Evolutionary conservation across 2,797 vertebrate genomes (phyloP), one percentile per base, ranked within the genome.

Genomic region (Malacoctenus gilli): DNA sequence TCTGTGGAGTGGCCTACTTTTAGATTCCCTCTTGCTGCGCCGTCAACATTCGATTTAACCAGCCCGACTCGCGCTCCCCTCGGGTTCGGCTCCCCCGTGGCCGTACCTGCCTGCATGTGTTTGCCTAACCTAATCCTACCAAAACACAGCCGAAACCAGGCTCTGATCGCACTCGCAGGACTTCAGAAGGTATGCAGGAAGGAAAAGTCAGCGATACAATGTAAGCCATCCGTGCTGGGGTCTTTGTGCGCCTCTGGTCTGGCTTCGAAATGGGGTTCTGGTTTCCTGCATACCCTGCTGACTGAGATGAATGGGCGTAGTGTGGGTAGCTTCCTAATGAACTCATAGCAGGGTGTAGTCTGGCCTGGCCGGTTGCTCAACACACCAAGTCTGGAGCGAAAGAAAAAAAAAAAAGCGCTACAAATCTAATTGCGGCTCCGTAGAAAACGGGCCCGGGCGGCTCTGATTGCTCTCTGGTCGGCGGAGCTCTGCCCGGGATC

Each of bases 351-450:
- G 78, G 79, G 73, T 66, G 64, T 63, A 83, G 80, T 82, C 82
- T 79, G 54, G 53, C 23, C n/a, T n/a, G 69, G 57, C 16, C 11
- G 13, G 41, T 73, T 81, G 68, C 77, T 82, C 80, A 67, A 83
- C 63, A 60, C 74, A n/a, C n/a, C n/a, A n/a, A n/a, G n/a, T n/a
- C n/a, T 75, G 70, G 64, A 79, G 75, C 16, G 13, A 71, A n/a
- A n/a, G n/a, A n/a, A n/a, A n/a, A n/a, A n/a, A n/a, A n/a, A n/a
- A n/a, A 60, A 71, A n/a, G 72, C 18, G n/a, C 59, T 55, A 54
- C 75, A 81, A 77, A 84, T 86, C 61, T 77, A 84, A 87, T 83
- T 86, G 79, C 61, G 79, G 80, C 60, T 80, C 32, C 41, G n/a
- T 51, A 65, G 56, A 69, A n/a, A n/a, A 60, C 44, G 10, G 36